These are phyloP conservation scores for Hirundo rustica DNA, from an alignment of 2,797 vertebrate species.

Conservation along the genomic window DNA sequence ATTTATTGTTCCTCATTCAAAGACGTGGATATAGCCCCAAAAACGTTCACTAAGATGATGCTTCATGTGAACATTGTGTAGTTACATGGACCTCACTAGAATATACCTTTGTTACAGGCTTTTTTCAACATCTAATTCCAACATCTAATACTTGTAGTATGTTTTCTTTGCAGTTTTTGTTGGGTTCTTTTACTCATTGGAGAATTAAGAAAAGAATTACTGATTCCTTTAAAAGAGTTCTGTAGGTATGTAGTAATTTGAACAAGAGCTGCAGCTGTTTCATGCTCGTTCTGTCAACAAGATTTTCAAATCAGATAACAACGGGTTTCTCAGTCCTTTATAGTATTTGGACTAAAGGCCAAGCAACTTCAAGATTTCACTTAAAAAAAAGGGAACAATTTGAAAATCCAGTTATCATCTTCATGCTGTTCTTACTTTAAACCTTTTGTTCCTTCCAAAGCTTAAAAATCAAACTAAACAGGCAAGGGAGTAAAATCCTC, in stretches of 20 bases:
- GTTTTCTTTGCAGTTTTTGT: background rate
- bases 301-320: background rate
- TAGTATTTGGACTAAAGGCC: background rate
- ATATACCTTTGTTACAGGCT: background rate
- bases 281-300: background rate
- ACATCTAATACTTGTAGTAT: background rate
- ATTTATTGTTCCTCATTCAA: background rate
- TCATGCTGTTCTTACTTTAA: background rate
- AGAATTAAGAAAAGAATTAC: background rate
- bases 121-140: background rate
- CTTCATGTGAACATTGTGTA: background rate
- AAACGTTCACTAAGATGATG: background rate
- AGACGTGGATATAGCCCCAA: background rate
- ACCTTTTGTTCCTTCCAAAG: background rate
- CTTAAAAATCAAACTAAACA: background rate
- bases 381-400: background rate
- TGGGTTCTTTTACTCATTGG: background rate
- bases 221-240: background rate
- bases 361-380: background rate
- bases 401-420: background rate
- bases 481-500: background rate
- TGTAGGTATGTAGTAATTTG: background rate
- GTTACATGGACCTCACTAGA: background rate
- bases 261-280: background rate
- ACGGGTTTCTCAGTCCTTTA: background rate